Base-by-base conservation (phyloP, 2,888 invertebrate genomes). In the Caradrina kadenii region DNA sequence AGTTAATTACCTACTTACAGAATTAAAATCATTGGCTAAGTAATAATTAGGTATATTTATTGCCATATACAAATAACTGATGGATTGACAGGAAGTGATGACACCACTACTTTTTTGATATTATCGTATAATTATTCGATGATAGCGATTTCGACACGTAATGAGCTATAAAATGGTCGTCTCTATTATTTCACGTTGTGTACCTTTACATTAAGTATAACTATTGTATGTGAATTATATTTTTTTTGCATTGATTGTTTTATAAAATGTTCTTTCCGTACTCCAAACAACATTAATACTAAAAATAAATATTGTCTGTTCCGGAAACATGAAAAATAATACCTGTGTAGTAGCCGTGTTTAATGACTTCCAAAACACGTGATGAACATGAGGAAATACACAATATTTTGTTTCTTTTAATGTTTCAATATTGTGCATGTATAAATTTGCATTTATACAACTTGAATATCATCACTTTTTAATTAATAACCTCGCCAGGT, bases 21-120 rank as follows among this genome's bases (percentile, higher is more conserved):
- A 22, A 26, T 35, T 45, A 45, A 21, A 59, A 52, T 49, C n/a
- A 8, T 26, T 35, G 22, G 10, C 35, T 13, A 15, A 31, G 10
- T 49, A 59, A 42, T 55, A 17, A 59, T 35, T 50, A 22, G 6
- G 10, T 60, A 60, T 75, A 2, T 58, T 50, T 31, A 65, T 50
- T 50, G 50, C n/a, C 31, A 35, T 55, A 55, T n/a, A 26, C 39
- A 63, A 17, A 50, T 56, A 35, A 53, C 31, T 65, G 62, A 63
- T 63, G 53, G 58, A 66, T 72, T 59, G 39, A 55, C 67, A 78
- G 79, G 79, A 78, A 78, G 61, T 67, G 35, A 58, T 56, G 26
- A 55, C 26, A 80, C 70, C n/a, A 21, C 0, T 52, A 21, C 61
- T 79, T 62, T 64, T n/a, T 48, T 60, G 77, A 17, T 45, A 45